Evolutionary conservation across 2,888 invertebrate species (phyloP).

Genomic region (Troides helena): DNA sequence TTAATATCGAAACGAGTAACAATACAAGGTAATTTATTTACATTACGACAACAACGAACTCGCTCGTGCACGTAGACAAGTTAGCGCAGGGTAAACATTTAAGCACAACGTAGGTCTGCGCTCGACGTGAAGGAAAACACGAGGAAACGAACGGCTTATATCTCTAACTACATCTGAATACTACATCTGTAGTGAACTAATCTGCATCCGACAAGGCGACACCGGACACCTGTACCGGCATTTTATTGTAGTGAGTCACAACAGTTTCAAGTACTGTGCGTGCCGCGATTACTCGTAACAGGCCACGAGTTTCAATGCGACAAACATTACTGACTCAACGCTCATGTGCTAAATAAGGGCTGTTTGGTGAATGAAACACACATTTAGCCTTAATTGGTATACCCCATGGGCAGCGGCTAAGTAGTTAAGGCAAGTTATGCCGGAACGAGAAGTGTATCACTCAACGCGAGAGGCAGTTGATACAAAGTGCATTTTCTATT

Average conservation of each 20-base stretch:
- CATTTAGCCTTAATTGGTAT: slow-evolving; percentile 65
- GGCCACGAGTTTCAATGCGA: slow-evolving; percentile 44
- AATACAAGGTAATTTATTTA: slow-evolving; percentile 18
- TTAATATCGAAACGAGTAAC: slow-evolving; percentile 28
- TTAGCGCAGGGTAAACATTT: not conserved
- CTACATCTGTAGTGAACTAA: slow-evolving; percentile 45
- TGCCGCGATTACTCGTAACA: slow-evolving; percentile 50
- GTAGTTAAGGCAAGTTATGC: slow-evolving; percentile 66
- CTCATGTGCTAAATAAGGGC: slow-evolving; percentile 67
- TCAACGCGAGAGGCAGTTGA: not conserved
- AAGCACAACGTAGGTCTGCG: not conserved
- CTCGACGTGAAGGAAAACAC: slow-evolving; percentile 8
- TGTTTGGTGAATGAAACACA: slow-evolving; percentile 59
- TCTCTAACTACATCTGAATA: slow-evolving; percentile 32
- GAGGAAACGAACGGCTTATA: slow-evolving; percentile 12
- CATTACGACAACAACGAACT: slow-evolving; percentile 13
- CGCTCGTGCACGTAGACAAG: slow-evolving; percentile 6
- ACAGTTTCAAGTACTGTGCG: slow-evolving; percentile 43
- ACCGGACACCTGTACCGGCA: slow-evolving; percentile 60
- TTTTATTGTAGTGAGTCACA: slow-evolving; percentile 63
- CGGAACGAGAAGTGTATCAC: slow-evolving; percentile 52
- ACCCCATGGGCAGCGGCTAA: slow-evolving; percentile 48
- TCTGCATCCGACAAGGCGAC: slow-evolving; percentile 55
- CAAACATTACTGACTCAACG: slow-evolving; percentile 60
- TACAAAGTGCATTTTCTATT: no score